Conservation (phyloP, 2,113 vertebrate genomes). For the Chelonoidis abingdonii region DNA sequence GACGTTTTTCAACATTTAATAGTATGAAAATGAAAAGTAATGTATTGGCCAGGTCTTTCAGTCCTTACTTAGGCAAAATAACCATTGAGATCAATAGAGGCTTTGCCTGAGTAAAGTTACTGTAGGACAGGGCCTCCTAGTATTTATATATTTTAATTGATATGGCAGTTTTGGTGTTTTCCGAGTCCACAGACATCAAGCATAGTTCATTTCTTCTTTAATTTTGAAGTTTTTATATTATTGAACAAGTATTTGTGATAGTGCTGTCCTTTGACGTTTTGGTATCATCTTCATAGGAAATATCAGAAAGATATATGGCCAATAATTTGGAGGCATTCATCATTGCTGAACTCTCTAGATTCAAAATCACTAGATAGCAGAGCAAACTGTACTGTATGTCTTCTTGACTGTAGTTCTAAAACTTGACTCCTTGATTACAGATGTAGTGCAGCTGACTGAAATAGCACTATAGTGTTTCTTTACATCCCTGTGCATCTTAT, state of each 20-base stretch:
- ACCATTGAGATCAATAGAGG: not conserved
- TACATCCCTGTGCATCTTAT: not conserved
- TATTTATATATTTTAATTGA: not conserved
- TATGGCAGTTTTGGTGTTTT: not conserved
- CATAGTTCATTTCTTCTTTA: not conserved
- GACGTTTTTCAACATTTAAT: not conserved
- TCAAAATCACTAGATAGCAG: not conserved
- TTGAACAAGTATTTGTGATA: not conserved
- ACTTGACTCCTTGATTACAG: not conserved
- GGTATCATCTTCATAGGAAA: not conserved
- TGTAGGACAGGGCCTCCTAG: not conserved
- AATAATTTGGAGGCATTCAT: not conserved
- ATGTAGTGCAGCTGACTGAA: not conserved
- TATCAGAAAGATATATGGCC: not conserved
- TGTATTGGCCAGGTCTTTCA: not conserved
- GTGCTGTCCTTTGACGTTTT: not conserved
- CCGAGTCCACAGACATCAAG: not conserved
- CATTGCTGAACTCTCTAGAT: not conserved
- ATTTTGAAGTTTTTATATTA: not conserved
- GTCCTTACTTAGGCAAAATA: not conserved
- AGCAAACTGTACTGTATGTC: not conserved
- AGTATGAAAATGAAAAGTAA: not conserved
- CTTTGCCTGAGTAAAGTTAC: not conserved
- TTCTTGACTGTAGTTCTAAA: not conserved
- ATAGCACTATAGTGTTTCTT: not conserved